These are phyloP conservation scores for Aurelia sp. DNA, from an alignment of 30 jellyfish, hydroid and myxozoan genomes.

Conservation along the genomic window DNA sequence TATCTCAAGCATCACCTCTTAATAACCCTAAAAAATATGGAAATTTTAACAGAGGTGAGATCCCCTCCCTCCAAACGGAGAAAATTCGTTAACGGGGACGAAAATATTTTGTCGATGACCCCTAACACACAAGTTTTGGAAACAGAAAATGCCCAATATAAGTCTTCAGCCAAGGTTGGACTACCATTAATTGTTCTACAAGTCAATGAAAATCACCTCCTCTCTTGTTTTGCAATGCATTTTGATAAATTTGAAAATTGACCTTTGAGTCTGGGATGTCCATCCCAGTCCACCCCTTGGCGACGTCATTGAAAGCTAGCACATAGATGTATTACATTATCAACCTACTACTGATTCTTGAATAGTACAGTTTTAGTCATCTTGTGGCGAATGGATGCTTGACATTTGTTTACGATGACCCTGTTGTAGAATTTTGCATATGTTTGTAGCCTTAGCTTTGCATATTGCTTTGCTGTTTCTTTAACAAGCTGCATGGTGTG, in stretches of 20 bases:
- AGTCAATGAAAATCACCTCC: too few relatives aligned
- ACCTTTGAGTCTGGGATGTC: not conserved
- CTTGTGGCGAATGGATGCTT: constrained; percentile 52
- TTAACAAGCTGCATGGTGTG: too few relatives aligned
- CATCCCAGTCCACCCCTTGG: not conserved
- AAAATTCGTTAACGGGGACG: too few relatives aligned
- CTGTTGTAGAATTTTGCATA: constrained; percentile 22
- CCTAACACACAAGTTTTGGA: too few relatives aligned
- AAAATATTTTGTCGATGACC: too few relatives aligned
- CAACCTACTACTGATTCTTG: constrained; percentile 35
- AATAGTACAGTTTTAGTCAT: constrained; percentile 49
- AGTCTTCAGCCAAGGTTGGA: too few relatives aligned
- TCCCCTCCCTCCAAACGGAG: too few relatives aligned
- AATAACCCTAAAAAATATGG: too few relatives aligned
- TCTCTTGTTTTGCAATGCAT: not conserved
- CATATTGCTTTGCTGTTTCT: not conserved
- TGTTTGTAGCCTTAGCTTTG: not conserved
- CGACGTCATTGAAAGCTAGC: not conserved
- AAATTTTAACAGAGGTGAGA: too few relatives aligned
- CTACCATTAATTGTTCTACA: too few relatives aligned
- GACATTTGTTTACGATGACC: constrained; percentile 29
- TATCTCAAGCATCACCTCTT: too few relatives aligned
- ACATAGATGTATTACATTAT: not conserved
- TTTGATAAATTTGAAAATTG: not conserved
- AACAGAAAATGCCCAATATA: too few relatives aligned